Percentiles rank a stretch among this genome's conserved stretches.
Conservation (phyloP, 2,797 vertebrate species). For the Typhlichthys eigenmanni region DNA sequence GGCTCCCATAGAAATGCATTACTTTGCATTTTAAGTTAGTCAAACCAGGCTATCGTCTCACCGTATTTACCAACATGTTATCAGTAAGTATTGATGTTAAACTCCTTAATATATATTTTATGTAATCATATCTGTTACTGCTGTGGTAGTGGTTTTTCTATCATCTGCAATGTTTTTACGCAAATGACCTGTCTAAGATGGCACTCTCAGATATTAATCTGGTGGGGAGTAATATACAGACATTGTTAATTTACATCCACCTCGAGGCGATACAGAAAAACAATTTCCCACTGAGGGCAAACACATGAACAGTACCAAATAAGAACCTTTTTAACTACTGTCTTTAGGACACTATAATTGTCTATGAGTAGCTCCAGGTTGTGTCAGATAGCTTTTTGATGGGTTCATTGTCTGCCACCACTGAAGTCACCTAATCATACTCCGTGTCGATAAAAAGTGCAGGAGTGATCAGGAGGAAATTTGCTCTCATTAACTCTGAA, state of each 20-base stretch:
- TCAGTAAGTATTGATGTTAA: background rate
- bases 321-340: constrained; percentile 77
- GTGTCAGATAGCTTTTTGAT: constrained; percentile 66
- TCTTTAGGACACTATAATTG: constrained; percentile 69
- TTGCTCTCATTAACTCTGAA: constrained; percentile 7
- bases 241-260: constrained; percentile 65
- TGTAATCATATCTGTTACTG: constrained; percentile 18
- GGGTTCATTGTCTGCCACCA: constrained; percentile 53
- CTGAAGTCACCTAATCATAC: constrained; percentile 43
- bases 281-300: constrained; percentile 62
- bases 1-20: too few relatives aligned
- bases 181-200: constrained; percentile 52
- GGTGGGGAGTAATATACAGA: constrained; percentile 53
- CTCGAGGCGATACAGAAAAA: constrained; percentile 70
- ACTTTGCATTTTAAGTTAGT: constrained; percentile 12
- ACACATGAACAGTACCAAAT: constrained; percentile 67
- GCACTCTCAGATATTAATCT: constrained; percentile 47
- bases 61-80: background rate
- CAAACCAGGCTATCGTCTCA: background rate
- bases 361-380: constrained; percentile 70
- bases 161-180: constrained; percentile 27
- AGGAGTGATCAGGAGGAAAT: constrained; percentile 31
- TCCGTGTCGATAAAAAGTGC: constrained; percentile 36
- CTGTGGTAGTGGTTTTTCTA: constrained; percentile 17
- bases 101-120: constrained; percentile 33